phyloP scores from a whole-genome alignment of 1,140 invertebrate species.

The Potamilus streckersoni region DNA sequence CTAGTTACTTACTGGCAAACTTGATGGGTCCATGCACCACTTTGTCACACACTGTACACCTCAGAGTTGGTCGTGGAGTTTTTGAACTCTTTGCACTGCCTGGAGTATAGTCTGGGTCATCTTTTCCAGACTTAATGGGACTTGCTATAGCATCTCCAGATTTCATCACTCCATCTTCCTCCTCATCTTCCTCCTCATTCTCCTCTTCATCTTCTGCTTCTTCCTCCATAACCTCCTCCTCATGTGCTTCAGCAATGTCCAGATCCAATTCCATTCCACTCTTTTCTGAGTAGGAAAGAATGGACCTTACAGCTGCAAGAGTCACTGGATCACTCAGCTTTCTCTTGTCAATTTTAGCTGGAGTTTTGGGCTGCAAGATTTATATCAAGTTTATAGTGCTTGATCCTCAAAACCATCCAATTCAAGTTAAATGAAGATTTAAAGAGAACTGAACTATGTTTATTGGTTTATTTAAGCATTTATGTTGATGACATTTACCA shows the following conservation, averaged over 20 bases:
- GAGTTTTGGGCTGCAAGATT: too few species aligned
- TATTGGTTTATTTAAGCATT: too few species aligned
- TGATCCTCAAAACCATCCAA: too few species aligned
- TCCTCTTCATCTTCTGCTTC: conserved; percentile 15
- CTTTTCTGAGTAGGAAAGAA: not conserved
- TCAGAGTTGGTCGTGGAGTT: conserved; percentile 21
- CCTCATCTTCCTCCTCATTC: conserved; percentile 21
- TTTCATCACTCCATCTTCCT: conserved; percentile 9
- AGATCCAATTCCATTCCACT: not conserved
- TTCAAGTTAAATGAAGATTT: too few species aligned
- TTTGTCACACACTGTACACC: conserved; percentile 28
- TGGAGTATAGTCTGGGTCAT: not conserved
- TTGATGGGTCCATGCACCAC: conserved; percentile 29
- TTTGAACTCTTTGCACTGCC: not conserved
- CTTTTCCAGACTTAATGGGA: not conserved
- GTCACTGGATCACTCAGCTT: conserved; percentile 18
- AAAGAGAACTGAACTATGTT: too few species aligned
- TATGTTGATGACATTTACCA: too few species aligned
- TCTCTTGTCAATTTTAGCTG: too few species aligned
- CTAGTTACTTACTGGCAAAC: conserved; percentile 23
- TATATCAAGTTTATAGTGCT: too few species aligned
- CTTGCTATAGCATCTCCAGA: not conserved
- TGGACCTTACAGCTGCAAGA: conserved; percentile 22
- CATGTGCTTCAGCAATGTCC: not conserved
- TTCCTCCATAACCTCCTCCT: conserved; percentile 5